Percentiles rank a stretch among this genome's conserved stretches.
Evolutionary conservation across 1,140 invertebrate species (phyloP).

Genomic region (Centruroides sculpturatus): DNA sequence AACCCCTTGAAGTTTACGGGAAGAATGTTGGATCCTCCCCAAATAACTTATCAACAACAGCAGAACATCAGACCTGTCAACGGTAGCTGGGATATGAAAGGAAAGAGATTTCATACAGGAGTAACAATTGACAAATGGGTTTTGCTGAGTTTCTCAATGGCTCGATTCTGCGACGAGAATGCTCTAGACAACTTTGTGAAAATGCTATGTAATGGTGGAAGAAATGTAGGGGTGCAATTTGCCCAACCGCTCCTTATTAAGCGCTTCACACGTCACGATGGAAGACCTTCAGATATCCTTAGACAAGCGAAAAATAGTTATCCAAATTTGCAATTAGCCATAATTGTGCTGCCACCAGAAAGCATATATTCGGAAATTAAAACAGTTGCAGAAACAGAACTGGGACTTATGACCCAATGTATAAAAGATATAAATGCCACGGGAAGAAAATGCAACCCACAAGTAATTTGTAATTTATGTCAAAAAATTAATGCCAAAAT

Average conservation of each 20-base stretch:
- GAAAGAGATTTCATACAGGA: neutral
- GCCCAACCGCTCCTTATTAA: too few relatives aligned
- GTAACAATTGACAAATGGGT: constrained; percentile 4
- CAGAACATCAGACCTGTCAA: neutral
- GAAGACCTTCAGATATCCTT: too few relatives aligned
- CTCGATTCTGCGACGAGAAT: too few relatives aligned
- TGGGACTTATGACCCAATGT: constrained; percentile 68
- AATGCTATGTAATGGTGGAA: too few relatives aligned
- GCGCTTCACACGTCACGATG: too few relatives aligned
- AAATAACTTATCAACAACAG: neutral
- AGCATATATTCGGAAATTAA: constrained; percentile 38
- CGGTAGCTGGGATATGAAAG: constrained; percentile 9
- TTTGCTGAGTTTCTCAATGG: neutral
- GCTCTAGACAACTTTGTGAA: too few relatives aligned
- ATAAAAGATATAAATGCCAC: constrained; percentile 44
- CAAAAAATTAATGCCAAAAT: too few relatives aligned
- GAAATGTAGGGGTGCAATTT: too few relatives aligned
- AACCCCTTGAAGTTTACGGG: neutral
- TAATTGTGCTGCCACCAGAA: too few relatives aligned
- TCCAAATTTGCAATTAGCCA: too few relatives aligned
- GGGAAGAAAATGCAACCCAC: constrained; percentile 20
- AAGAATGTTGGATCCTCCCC: neutral
- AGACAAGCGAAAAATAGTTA: too few relatives aligned
- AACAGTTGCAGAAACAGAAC: constrained; percentile 50
- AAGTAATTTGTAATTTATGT: too few relatives aligned